Conservation (phyloP, 2,888 invertebrate genomes). For the Thecocarcelia acutangulata region DNA sequence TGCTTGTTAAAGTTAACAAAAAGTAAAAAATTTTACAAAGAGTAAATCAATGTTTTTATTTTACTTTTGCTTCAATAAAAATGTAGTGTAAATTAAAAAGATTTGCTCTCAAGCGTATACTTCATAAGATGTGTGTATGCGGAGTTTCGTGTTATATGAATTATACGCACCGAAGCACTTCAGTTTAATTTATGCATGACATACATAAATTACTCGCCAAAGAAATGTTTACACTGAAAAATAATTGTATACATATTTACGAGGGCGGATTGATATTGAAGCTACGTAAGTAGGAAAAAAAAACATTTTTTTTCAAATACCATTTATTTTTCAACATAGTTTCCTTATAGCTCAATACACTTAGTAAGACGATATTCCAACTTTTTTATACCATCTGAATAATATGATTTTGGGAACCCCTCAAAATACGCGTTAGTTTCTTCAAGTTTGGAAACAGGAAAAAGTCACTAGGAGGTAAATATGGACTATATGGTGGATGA, state of each 20-base stretch:
- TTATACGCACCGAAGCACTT: slow-evolving; percentile 21
- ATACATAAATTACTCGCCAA: not conserved
- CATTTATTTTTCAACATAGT: no score
- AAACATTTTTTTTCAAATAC: no score
- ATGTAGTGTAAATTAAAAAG: not conserved
- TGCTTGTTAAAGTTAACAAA: not conserved
- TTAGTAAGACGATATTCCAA: no score
- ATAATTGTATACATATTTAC: not conserved
- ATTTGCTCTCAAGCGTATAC: slow-evolving; percentile 19
- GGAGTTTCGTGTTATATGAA: slow-evolving; percentile 16
- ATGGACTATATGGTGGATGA: no score
- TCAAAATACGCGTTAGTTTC: no score
- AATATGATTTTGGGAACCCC: no score
- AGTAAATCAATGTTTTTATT: not conserved
- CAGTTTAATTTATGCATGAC: not conserved
- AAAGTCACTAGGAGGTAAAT: no score
- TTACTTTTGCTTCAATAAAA: not conserved
- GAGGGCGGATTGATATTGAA: no score
- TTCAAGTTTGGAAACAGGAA: no score
- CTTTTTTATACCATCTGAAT: no score
- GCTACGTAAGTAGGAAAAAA: no score
- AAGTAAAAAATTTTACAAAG: slow-evolving; percentile 29
- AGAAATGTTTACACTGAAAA: slow-evolving; percentile 4
- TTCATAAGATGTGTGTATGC: slow-evolving; percentile 6
- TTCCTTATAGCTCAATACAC: no score